A percentile compares a stretch with the other conserved stretches of the same genome.
Conservation (phyloP, 1,140 invertebrate genomes). For the Apis cerana region DNA sequence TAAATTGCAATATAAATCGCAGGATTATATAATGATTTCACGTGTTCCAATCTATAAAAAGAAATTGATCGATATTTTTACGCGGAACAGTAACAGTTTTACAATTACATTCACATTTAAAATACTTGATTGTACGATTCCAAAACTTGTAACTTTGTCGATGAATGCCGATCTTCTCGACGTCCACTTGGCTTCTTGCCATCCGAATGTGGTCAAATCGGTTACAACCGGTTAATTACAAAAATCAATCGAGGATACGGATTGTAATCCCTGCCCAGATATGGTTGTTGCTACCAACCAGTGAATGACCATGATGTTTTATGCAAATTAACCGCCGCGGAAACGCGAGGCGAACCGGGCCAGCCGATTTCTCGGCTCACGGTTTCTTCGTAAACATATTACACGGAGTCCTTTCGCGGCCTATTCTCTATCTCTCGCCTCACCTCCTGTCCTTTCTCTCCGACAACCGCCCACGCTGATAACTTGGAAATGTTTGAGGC, state of each 20-base stretch:
- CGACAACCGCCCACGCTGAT: conserved; percentile 53
- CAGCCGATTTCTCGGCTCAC: conserved; percentile 46
- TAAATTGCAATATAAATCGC: too few relatives aligned
- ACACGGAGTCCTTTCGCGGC: conserved; percentile 47
- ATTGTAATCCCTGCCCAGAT: not conserved
- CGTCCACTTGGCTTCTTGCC: not conserved
- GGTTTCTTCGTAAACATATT: conserved; percentile 42
- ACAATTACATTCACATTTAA: too few relatives aligned
- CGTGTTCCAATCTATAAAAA: too few relatives aligned
- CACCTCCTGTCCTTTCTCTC: conserved; percentile 31
- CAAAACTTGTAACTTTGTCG: too few relatives aligned
- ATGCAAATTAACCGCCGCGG: conserved; percentile 71
- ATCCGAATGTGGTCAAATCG: not conserved
- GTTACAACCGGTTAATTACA: not conserved
- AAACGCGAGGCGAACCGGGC: conserved; percentile 29
- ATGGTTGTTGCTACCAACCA: conserved; percentile 60
- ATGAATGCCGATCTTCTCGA: not conserved
- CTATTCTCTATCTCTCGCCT: conserved; percentile 33
- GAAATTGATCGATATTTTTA: too few relatives aligned
- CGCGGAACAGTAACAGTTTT: too few relatives aligned
- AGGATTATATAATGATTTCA: too few relatives aligned
- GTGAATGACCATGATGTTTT: conserved; percentile 68
- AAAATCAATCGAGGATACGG: not conserved
- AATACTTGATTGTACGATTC: too few relatives aligned
- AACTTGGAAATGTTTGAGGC: conserved; percentile 38